Base-by-base conservation (phyloP, 1,140 invertebrate genomes). In the Halyomorpha halys region DNA sequence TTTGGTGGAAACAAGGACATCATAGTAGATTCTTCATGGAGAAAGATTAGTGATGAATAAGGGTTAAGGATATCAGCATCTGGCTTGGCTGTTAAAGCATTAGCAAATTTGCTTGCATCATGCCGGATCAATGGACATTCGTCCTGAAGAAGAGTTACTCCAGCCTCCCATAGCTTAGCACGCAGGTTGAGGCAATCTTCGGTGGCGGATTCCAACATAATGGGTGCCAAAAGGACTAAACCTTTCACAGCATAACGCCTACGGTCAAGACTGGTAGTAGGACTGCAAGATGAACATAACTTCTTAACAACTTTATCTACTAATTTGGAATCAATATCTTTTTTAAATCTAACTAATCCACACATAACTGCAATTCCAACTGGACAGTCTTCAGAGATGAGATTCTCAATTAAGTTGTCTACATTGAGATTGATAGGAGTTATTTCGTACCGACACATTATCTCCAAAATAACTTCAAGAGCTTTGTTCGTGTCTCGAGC, bases 31-130 rank as follows among this genome's bases (percentile, higher is more conserved):
- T 47, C 49, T 19, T 63, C n/a, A 44, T 45, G 44, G 4, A 63
- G 62, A 56, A 21, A 63, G 3, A 45, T n/a, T 6, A 66, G 51
- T 27, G 51, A 47, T 21, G 49, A 9, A 16, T 66, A 51, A 2
- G 65, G 65, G 39, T 66, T 66, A 3, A 21, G 39, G 44, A 62
- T 23, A 44, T 45, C 39, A 18, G 64, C n/a, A 21, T 54, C 16
- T 15, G 39, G 44, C 16, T 21, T 49, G 13, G 45, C 62, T 11
- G 34, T 44, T 15, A 66, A 16, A 16, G 18, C 34, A 21, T 30
- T 18, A n/a, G 59, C 65, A 34, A 66, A 66, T 51, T 66, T 63
- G 15, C 62, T 61, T 27, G 65, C 67, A 27, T 68, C 60, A 21
- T 27, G 13, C 47, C 63, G 21, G 9, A 67, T 54, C n/a, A 21